Evolutionary conservation across 2,797 vertebrate genomes (phyloP).

Genomic region (Cyclura pinguis): DNA sequence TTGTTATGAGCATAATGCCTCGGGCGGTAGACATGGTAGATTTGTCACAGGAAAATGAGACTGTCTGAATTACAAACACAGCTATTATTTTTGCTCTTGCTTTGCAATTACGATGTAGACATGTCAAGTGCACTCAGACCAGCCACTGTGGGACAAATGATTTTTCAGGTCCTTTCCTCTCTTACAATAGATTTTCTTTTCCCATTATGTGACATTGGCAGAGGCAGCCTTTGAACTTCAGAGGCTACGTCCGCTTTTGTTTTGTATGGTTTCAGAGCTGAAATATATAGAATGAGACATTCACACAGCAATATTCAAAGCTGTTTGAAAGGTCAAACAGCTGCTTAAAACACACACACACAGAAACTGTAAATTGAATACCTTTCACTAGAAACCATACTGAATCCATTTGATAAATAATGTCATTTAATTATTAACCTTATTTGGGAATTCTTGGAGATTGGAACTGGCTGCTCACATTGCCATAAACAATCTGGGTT

Average conservation of each 20-base stretch:
- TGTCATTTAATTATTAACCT: neutral
- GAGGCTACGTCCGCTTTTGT: slow-evolving; percentile 50
- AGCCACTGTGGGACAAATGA: slow-evolving; percentile 59
- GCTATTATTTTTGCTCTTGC: slow-evolving; percentile 70
- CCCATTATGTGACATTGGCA: slow-evolving; percentile 40
- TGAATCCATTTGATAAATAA: neutral
- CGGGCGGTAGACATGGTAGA: slow-evolving; percentile 64
- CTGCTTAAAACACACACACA: neutral
- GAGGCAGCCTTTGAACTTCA: slow-evolving; percentile 53
- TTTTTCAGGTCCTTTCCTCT: slow-evolving; percentile 37
- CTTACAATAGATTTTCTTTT: slow-evolving; percentile 53
- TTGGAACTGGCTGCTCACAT: neutral
- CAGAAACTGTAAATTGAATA: neutral
- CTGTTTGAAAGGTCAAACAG: slow-evolving; percentile 49
- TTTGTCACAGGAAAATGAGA: slow-evolving; percentile 72
- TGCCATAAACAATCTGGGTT: neutral
- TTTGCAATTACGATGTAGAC: slow-evolving; percentile 68
- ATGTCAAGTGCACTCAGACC: slow-evolving; percentile 61
- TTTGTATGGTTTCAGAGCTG: slow-evolving; percentile 32
- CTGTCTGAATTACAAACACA: slow-evolving; percentile 59
- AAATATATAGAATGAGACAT: slow-evolving; percentile 50
- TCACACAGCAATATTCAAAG: slow-evolving; percentile 56
- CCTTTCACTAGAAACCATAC: neutral
- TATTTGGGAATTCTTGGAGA: neutral
- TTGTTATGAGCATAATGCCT: slow-evolving; percentile 65